Percentiles rank a stretch among this genome's conserved stretches.
Conservation (phyloP, 2,797 vertebrate genomes). For the Heterohyrax brucei region DNA sequence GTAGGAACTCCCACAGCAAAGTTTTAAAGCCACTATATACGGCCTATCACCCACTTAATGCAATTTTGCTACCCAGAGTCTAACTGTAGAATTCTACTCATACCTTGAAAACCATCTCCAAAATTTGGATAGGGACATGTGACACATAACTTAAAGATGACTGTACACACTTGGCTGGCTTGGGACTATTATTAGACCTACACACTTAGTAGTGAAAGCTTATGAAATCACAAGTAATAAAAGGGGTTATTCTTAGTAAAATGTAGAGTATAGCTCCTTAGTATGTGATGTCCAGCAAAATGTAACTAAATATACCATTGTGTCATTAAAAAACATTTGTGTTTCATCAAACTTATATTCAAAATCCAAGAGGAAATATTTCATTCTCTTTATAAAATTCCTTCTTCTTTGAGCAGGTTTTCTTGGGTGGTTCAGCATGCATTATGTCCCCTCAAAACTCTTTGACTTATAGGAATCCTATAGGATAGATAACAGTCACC, state of each 20-base stretch:
- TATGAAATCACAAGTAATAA: neutral
- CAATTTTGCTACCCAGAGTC: neutral
- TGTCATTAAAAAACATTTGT: neutral
- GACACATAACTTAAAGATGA: neutral
- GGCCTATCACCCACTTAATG: neutral
- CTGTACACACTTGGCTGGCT: neutral
- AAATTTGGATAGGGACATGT: neutral
- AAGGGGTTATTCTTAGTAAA: neutral
- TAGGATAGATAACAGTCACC: no score
- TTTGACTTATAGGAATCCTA: neutral
- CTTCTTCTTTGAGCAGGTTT: neutral
- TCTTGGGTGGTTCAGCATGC: neutral
- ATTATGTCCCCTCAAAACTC: neutral
- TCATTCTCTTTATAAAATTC: neutral
- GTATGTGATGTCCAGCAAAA: neutral
- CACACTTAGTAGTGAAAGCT: neutral
- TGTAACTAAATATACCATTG: neutral
- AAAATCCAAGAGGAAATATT: conserved; percentile 28
- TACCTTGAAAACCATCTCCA: neutral
- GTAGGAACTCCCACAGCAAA: neutral
- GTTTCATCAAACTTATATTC: neutral
- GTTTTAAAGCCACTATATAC: neutral
- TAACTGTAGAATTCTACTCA: conserved; percentile 36
- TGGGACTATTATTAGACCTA: neutral
- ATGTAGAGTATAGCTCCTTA: neutral